Percentiles rank a stretch among this genome's conserved stretches.
Conservation (phyloP, 2,888 invertebrate species). For the Eudasyphora cyanicolor region DNA sequence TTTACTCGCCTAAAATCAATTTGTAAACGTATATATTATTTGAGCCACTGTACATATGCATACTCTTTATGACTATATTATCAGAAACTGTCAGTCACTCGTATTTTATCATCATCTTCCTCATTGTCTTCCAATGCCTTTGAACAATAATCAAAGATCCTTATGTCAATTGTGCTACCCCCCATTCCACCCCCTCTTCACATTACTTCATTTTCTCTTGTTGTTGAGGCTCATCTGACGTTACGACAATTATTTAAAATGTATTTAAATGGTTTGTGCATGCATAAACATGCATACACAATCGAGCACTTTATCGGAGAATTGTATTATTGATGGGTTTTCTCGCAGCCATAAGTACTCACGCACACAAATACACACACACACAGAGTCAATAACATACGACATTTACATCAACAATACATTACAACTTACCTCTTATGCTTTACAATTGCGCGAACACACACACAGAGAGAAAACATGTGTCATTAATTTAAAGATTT, state of each 20-base stretch:
- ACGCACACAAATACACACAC: too few species aligned
- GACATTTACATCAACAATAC: too few species aligned
- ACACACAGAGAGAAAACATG: too few species aligned
- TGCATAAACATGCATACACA: background rate
- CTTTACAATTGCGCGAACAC: too few species aligned
- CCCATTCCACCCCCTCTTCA: background rate
- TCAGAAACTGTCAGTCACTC: background rate
- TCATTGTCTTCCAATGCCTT: background rate
- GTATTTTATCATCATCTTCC: background rate
- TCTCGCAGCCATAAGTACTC: too few species aligned
- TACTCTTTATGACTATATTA: too few species aligned
- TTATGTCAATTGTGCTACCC: background rate
- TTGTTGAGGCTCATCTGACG: background rate
- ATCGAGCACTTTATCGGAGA: background rate
- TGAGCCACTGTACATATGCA: too few species aligned
- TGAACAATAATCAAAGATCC: background rate
- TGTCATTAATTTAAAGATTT: too few species aligned
- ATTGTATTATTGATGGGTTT: background rate
- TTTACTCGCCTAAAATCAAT: too few species aligned
- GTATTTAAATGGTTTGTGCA: background rate
- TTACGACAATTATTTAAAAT: background rate
- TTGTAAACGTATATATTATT: too few species aligned
- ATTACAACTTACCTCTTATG: too few species aligned
- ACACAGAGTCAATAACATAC: background rate
- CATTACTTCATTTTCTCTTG: background rate